Evolutionary conservation across 2,113 vertebrate species (phyloP), one percentile per base, ranked within the genome.

Genomic region (Leucopsar rothschildi): DNA sequence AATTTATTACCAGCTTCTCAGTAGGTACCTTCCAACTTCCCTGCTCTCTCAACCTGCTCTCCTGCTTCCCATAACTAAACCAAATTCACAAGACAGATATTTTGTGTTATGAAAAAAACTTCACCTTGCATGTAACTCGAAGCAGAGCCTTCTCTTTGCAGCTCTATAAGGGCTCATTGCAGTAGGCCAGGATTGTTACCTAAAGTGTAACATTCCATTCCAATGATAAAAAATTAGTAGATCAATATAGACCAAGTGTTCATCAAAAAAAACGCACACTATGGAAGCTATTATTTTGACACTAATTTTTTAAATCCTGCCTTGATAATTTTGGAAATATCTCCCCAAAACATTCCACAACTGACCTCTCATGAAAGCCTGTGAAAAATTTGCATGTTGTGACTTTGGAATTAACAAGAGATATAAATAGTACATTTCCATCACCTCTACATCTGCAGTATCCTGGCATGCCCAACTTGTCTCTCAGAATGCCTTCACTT

Each of bases 191-290:
- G 15, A 80, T 49, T 89, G 73, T 45, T 59, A 44, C 1, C 52
- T 55, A 14, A 70, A 57, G 12, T 16, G 10, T 22, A 65, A 44
- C 25, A 57, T 19, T 55, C 27, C 29, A 65, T 44, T 86, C 17
- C 53, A 72, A 21, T 15, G 11, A 57, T 8, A 83, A 82, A 88
- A 45, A 2, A 16, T 61, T 44, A 37, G 6, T 28, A 65, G 33
- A 78, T 53, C 9, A 71, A 63, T 40, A 75, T 0, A 76, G 21
- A 52, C 4, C 37, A 61, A 61, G 4, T 16, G 65, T 56, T 82
- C 5, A 5, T 42, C 1, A 0, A 84, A 56, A 79, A 71, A n/a
- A 4, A 1, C 3, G 20, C 24, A 49, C 11, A 56, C 10, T 5
- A 10, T 53, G 6, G 6, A 61, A 64, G 27, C 14, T 56, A 53